Base-by-base conservation (phyloP, 2,888 invertebrate species). In the Leistus spinibarbis region DNA sequence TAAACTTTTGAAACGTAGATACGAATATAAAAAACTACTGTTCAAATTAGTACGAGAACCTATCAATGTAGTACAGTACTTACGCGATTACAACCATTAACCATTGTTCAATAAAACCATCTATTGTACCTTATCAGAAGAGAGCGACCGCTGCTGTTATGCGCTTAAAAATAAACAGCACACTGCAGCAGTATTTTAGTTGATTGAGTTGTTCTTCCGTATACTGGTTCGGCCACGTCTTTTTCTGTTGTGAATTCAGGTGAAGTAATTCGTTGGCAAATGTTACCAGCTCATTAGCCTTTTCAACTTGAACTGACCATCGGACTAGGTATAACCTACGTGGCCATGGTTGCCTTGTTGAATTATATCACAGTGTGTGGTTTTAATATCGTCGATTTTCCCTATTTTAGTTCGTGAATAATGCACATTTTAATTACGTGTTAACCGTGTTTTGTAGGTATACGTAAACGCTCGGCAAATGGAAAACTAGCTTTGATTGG, bases 211-310 rank as follows among this genome's bases (percentile, higher is more conserved):
- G 72, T 65, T 65, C 65, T 64, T 72, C 64, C 24, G 66, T 65
- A 24, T 72, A 72, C 17, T 22, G 20, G 60, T 60, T 4, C 17
- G 20, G 60, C 20, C 60, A 20, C 54, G 72, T 65, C 64, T 63
- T 54, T 54, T 71, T 70, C 53, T 71, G 71, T 71, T 24, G 66
- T 63, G 65, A 65, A 72, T 22, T 72, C 65, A 56, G 65, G 72
- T 72, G 72, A 54, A 17, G 72, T 65, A 72, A 72, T 65, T 65
- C 71, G 71, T 56, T 72, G 16, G 65, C 65, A 22, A 62, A 22
- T 56, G 65, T 72, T 72, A 65, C 57, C 72, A 72, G 72, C 65
- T 72, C 72, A 65, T 72, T 72, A 65, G n/a, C 56, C 66, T 66
- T n/a, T 23, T 40, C 40, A 40, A 60, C 19, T 60, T 60, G 60